A percentile compares a stretch with the other conserved stretches of the same genome.
These are phyloP conservation scores for Scaptomyza reducta DNA, from an alignment of 2,888 invertebrate species.

Conservation along the genomic window DNA sequence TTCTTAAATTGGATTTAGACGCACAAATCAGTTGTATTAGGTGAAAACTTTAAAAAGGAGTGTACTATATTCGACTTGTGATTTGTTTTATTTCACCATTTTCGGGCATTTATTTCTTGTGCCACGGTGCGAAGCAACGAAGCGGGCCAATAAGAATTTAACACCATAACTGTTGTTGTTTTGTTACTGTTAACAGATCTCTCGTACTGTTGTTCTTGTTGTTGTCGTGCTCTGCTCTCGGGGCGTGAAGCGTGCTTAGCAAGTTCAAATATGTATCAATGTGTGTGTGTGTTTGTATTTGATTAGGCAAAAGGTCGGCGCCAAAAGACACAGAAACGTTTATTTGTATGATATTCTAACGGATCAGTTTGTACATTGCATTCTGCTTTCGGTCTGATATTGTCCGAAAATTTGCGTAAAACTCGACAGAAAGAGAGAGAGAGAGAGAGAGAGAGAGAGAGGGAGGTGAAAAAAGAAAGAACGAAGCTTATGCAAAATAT, in stretches of 20 bases:
- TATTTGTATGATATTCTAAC: background rate
- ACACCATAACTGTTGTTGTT: slow-evolving; percentile 48
- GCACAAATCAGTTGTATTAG: no score
- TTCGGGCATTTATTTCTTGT: slow-evolving; percentile 7
- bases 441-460: background rate
- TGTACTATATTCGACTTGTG: background rate
- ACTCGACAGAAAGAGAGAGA: no score
- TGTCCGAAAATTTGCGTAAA: slow-evolving; percentile 28
- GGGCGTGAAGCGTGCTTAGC: slow-evolving; percentile 40
- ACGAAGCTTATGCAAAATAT: slow-evolving; percentile 16
- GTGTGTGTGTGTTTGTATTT: background rate
- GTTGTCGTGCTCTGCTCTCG: slow-evolving; percentile 20
- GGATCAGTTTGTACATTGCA: slow-evolving; percentile 2
- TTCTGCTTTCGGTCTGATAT: slow-evolving; percentile 40
- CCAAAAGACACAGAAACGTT: background rate
- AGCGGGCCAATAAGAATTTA: slow-evolving; percentile 52
- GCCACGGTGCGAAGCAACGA: slow-evolving; percentile 28
- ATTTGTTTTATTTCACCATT: slow-evolving; percentile 8
- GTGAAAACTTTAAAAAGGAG: background rate
- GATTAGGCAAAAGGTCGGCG: background rate
- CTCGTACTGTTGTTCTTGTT: background rate
- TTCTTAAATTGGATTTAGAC: no score
- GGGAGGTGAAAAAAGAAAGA: background rate
- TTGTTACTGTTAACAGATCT: slow-evolving; percentile 27
- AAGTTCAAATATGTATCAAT: slow-evolving; percentile 7